These are phyloP conservation scores for Melanotaenia boesemani DNA, from an alignment of 2,797 vertebrate genomes.

Conservation along the genomic window DNA sequence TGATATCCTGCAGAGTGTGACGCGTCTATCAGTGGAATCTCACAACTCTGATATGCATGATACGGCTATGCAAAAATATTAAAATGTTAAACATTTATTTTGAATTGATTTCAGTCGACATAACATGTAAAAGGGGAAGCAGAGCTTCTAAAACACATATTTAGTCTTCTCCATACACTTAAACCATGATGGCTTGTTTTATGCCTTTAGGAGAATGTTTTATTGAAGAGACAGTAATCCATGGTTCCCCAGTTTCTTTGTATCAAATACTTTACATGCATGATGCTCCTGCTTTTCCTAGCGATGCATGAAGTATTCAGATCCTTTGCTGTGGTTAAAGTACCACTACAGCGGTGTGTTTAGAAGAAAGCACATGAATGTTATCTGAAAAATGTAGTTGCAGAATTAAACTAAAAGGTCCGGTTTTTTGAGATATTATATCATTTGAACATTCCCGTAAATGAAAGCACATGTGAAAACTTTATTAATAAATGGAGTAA, in stretches of 20 bases:
- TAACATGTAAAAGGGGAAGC: slow-evolving; percentile 10
- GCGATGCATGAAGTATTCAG: not conserved
- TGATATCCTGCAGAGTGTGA: slow-evolving; percentile 23
- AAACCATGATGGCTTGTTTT: not conserved
- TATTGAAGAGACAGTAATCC: not conserved
- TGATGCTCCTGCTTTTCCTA: not conserved
- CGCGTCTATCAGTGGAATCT: slow-evolving; percentile 42
- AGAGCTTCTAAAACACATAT: not conserved
- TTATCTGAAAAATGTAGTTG: not conserved
- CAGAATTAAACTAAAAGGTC: too few species aligned
- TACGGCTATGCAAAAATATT: slow-evolving; percentile 51
- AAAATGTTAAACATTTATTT: slow-evolving; percentile 21
- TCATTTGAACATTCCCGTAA: too few species aligned
- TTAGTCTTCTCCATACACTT: not conserved
- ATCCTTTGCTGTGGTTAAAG: not conserved
- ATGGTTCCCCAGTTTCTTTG: not conserved
- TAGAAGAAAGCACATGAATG: not conserved
- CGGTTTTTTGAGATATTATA: not conserved
- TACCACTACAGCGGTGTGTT: not conserved
- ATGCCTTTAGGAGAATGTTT: not conserved
- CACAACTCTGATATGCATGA: slow-evolving; percentile 16
- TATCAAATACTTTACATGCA: not conserved
- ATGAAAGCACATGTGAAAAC: not conserved
- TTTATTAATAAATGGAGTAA: not conserved
- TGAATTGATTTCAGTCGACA: slow-evolving; percentile 40